Conservation (phyloP, 37 sponge, comb jelly and placozoan genomes). For the Halichondria panicea region DNA sequence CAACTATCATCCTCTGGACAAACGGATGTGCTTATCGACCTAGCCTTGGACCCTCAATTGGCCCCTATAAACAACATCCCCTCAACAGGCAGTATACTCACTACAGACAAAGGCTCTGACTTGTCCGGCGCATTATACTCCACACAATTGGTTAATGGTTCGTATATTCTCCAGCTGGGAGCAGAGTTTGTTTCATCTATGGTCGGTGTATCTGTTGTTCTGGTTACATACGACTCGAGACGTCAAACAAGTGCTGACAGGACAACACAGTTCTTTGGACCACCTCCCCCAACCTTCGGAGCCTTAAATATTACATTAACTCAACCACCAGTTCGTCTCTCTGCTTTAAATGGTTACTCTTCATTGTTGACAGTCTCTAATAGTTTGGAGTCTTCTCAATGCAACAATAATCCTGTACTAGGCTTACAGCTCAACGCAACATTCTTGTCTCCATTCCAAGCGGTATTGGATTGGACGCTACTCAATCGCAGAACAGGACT, state of each 20-base stretch:
- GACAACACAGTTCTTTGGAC: conserved; percentile 40
- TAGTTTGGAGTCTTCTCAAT: conserved; percentile 34
- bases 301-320: conserved; percentile 8
- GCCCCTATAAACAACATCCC: neutral
- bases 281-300: conserved; percentile 13
- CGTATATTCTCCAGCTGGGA: conserved; percentile 20
- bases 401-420: conserved; percentile 40
- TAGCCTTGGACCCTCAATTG: conserved; percentile 4
- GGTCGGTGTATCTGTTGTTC: conserved; percentile 57
- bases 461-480: conserved; percentile 32
- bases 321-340: neutral
- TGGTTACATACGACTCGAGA: conserved; percentile 33
- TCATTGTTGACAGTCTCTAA: conserved; percentile 27
- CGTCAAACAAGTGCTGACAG: conserved; percentile 21
- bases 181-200: conserved; percentile 14
- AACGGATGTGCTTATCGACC: conserved; percentile 39
- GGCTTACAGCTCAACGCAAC: conserved; percentile 3
- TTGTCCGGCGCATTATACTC: conserved; percentile 29
- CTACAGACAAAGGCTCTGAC: neutral
- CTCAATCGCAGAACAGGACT: conserved; percentile 33
- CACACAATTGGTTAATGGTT: neutral
- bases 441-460: conserved; percentile 39
- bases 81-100: neutral
- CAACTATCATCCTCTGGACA: conserved; percentile 1
- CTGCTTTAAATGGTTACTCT: conserved; percentile 47